Evolutionary conservation across 2,797 vertebrate species (phyloP), one percentile per base, ranked within the genome.

Genomic region (Coilia nasus): DNA sequence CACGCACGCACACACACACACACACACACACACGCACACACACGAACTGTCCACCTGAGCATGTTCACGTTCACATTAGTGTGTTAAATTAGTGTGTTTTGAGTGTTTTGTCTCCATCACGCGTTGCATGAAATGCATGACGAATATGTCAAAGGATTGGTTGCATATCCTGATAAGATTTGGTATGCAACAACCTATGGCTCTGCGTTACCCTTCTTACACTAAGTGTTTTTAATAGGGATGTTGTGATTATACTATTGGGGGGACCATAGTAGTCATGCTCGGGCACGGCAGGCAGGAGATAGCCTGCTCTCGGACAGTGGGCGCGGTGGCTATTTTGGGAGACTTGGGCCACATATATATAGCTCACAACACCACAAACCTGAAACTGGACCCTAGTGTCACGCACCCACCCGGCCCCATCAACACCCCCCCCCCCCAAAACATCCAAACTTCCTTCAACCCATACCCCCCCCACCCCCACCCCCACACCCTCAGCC

Each of bases 1-100:
- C 57, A 21, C 21, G 21, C 17, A n/a, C 17, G 21, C 56, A 57
- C 59, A 62, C 59, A 62, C 59, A 62, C 59, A 62, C 59, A n/a
- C 59, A 62, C 59, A 62, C 59, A n/a, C 59, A 54, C 83, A 75
- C 59, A n/a, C 59, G 31, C 83, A 75, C 82, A 84, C 47, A 83
- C 64, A 71, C 1, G 10, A 23, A 64, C n/a, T 64, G n/a, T 64
- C n/a, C 60, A 64, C 60, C 60, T 64, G n/a, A 64, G 60, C n/a
- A 25, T 64, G 19, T 59, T n/a, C 57, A 59, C 17, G 17, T 59
- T 19, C 5, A 41, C 35, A 11, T 59, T 17, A 1, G 2, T 59
- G 17, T 59, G 57, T 59, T n/a, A 19, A 59, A 19, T 59, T 2
- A 21, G 19, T 21, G 19, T n/a, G 3, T 19, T 59, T n/a, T 59